A percentile compares a stretch with the other conserved stretches of the same genome.
Evolutionary conservation across 2,888 invertebrate genomes (phyloP).

Genomic region (Monoplex corrugatus): DNA sequence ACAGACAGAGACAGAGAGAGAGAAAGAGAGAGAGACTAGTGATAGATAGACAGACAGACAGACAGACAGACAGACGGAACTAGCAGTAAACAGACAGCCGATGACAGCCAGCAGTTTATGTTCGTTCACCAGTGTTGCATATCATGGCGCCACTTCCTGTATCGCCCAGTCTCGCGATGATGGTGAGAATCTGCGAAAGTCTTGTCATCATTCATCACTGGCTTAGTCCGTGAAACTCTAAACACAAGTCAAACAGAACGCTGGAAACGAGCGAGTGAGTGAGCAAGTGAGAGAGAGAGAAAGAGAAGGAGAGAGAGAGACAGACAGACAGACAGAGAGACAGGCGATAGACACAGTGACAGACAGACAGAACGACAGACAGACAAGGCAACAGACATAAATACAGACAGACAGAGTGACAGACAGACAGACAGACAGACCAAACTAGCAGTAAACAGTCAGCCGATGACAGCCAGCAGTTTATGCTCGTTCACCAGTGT

Average conservation of each 20-base stretch:
- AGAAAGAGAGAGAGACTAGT: background rate
- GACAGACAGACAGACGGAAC: background rate
- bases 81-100: too few relatives aligned
- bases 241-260: background rate
- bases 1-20: background rate
- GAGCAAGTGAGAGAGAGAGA: background rate
- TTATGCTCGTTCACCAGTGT: background rate
- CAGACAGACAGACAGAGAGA: background rate
- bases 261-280: background rate
- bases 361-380: background rate
- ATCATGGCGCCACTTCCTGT: slow-evolving; percentile 19
- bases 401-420: too few relatives aligned
- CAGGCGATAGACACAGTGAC: background rate
- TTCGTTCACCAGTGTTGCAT: slow-evolving; percentile 10
- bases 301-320: background rate
- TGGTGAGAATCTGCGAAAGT: background rate
- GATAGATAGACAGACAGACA: background rate
- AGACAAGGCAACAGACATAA: too few relatives aligned
- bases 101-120: background rate
- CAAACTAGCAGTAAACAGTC: background rate
- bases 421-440: background rate
- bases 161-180: background rate
- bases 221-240: slow-evolving; percentile 1
- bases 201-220: background rate
- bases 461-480: background rate